A percentile compares a stretch with the other conserved stretches of the same genome.
Evolutionary conservation across 30 jellyfish, hydroid and myxozoan genomes (phyloP).

Genomic region (Turritopsis dohrnii): DNA sequence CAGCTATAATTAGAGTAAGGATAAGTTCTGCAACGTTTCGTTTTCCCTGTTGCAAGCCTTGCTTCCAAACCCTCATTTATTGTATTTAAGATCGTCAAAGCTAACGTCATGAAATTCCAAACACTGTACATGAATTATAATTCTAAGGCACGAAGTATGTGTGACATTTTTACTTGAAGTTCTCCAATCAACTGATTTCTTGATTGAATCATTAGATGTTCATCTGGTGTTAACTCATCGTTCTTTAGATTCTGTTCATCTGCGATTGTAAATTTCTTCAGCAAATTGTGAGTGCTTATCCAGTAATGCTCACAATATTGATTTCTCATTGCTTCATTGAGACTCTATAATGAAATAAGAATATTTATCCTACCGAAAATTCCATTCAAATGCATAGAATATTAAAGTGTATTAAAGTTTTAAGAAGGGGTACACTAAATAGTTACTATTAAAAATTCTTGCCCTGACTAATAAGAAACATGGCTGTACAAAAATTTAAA

Average conservation of each 20-base stretch:
- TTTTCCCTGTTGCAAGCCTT: too few relatives aligned
- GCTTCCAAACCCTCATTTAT: too few relatives aligned
- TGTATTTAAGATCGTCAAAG: background rate
- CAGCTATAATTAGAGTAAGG: too few relatives aligned
- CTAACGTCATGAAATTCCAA: background rate
- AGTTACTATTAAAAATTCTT: too few relatives aligned
- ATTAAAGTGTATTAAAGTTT: too few relatives aligned
- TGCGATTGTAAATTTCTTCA: background rate
- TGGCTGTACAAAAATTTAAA: too few relatives aligned
- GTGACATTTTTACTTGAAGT: background rate
- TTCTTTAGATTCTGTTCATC: background rate
- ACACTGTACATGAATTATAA: background rate
- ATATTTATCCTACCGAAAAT: background rate
- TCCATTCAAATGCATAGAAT: too few relatives aligned
- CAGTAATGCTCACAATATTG: background rate
- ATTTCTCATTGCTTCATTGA: background rate
- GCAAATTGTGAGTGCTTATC: constrained; percentile 2
- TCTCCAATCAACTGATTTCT: background rate
- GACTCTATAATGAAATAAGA: background rate
- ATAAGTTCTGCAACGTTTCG: too few relatives aligned
- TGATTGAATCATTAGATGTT: background rate
- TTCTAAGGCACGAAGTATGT: background rate
- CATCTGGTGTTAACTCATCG: background rate
- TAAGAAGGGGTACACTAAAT: background rate
- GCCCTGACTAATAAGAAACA: too few relatives aligned